Conservation (phyloP, 2,888 invertebrate genomes). For the Hecatera dysodea region DNA sequence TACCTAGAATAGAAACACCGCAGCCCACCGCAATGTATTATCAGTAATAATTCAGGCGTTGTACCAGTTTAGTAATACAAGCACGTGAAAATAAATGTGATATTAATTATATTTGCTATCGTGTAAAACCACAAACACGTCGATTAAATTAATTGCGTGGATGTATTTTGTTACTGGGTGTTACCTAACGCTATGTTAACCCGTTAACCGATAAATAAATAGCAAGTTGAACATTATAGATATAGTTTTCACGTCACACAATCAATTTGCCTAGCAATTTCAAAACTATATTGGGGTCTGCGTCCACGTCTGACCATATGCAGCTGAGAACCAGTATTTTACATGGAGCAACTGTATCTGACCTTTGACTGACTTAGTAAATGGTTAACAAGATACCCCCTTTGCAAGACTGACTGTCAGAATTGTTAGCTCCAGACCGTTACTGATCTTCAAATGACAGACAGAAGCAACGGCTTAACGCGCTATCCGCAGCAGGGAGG, state of each 20-base stretch:
- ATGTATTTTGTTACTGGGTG: constrained; percentile 18
- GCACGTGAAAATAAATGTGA: constrained; percentile 56
- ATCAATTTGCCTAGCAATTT: too few species aligned
- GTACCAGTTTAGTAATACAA: constrained; percentile 58
- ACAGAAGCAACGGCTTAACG: too few species aligned
- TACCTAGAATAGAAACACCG: constrained; percentile 29
- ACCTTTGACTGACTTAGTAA: too few species aligned
- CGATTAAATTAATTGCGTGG: constrained; percentile 55
- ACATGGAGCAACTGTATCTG: too few species aligned
- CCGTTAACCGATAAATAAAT: background rate
- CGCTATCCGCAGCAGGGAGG: too few species aligned
- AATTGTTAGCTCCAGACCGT: too few species aligned
- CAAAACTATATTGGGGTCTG: too few species aligned
- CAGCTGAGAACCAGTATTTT: too few species aligned
- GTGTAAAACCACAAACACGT: constrained; percentile 58
- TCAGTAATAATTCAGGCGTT: constrained; percentile 55
- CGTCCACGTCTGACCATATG: too few species aligned
- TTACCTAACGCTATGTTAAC: background rate
- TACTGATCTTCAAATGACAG: too few species aligned
- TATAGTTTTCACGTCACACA: background rate
- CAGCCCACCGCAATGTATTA: constrained; percentile 55
- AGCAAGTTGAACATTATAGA: background rate
- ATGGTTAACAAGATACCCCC: too few species aligned
- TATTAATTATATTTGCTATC: constrained; percentile 58
- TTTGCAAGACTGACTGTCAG: too few species aligned